Base-by-base conservation (phyloP, 1,140 invertebrate genomes). In the Lerema accius region DNA sequence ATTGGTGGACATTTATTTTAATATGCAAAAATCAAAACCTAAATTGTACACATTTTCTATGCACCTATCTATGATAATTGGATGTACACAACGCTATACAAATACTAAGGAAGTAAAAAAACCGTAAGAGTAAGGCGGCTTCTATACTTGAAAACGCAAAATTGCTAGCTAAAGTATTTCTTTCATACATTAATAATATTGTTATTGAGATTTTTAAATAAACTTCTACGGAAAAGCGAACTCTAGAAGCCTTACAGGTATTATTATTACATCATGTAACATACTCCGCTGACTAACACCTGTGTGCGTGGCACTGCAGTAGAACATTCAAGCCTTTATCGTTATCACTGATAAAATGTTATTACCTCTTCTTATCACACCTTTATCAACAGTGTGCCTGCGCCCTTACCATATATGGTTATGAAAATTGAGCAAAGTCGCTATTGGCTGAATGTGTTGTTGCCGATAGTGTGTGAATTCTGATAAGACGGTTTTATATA, bases 401-500 rank as follows among this genome's bases (percentile, higher is more conserved):
- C 78, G 67, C 77, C 73, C 66, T 86, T 80, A 82, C 86, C 86
- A 84, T 86, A 89, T 89, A 86, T 84, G 86, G 86, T 86, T 71
- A 89, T 78, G 75, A 85, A 89, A 84, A 76, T 84, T 80, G 78
- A 76, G 65, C 51, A 67, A 75, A 71, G 62, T 62, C 49, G 71
- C 73, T 71, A 88, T 88, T 88, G 86, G 86, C 73, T 69, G 79
- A 78, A 71, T 77, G 71, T 73, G 77, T 71, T 74, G 75, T 76
- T 78, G 65, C 67, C 79, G 73, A 86, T 86, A 82, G 73, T 86
- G 65, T 75, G 72, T 78, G 72, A 81, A 71, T 73, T 80, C 65
- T 86, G 86, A 90, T 90, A 89, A 89, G 81, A 68, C 71, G 49
- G 78, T 88, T 86, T 88, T 89, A 89, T 86, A 89, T 84, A 88